Evolutionary conservation across 1,140 invertebrate species (phyloP).

Genomic region (Zaprionus vittiger): DNA sequence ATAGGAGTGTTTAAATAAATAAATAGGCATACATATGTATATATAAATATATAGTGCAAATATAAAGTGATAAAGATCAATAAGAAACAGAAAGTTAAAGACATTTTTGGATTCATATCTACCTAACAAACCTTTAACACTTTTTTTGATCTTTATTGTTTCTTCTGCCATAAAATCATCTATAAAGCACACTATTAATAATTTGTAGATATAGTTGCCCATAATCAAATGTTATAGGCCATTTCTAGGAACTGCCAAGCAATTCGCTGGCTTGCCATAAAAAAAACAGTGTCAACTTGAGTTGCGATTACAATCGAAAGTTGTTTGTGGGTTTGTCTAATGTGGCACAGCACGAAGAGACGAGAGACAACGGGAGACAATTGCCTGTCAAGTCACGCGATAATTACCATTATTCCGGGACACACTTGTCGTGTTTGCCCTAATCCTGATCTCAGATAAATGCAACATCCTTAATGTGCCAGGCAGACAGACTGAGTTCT

Average conservation of each 20-base stretch:
- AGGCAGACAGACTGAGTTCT: not conserved
- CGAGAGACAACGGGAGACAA: not conserved
- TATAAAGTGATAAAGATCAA: too few species aligned
- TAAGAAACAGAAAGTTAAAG: too few species aligned
- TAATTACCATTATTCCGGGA: slow-evolving; percentile 15
- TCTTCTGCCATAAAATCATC: not conserved
- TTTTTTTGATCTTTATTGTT: not conserved
- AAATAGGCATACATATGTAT: not conserved
- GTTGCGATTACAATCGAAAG: slow-evolving; percentile 1
- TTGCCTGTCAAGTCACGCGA: slow-evolving; percentile 23
- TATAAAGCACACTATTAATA: not conserved
- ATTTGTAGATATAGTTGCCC: not conserved
- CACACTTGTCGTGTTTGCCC: not conserved
- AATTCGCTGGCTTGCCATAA: not conserved
- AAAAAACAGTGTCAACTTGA: slow-evolving; percentile 5
- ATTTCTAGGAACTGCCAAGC: not conserved
- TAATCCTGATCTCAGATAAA: slow-evolving; percentile 21
- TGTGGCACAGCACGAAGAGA: slow-evolving; percentile 12
- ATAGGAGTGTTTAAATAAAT: not conserved
- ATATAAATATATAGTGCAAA: not conserved
- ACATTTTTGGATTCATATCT: too few species aligned
- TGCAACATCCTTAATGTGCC: not conserved
- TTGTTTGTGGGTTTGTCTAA: not conserved
- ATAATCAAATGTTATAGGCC: not conserved
- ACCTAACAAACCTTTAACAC: too few species aligned